Evolutionary conservation across 2,888 invertebrate species (phyloP).

Genomic region (Zaprionus bogoriensis): DNA sequence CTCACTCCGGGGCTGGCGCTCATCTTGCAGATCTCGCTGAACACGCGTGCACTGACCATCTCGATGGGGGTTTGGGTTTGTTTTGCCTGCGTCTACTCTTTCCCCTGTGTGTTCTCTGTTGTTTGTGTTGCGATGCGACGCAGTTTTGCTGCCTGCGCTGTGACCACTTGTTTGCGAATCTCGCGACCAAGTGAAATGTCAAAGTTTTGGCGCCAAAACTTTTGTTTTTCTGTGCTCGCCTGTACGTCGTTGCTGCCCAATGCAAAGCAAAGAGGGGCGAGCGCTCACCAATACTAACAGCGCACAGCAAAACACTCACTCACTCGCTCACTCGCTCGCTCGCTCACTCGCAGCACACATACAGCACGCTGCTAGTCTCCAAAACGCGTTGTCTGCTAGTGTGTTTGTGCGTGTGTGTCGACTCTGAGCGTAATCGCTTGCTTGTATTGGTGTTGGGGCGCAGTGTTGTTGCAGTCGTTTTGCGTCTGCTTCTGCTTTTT

Average conservation of each 20-base stretch:
- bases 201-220: constrained; percentile 80
- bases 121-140: constrained; percentile 46
- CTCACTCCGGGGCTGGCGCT: constrained; percentile 67
- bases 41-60: constrained; percentile 78
- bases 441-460: constrained; percentile 24
- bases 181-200: constrained; percentile 61
- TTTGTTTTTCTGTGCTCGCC: constrained; percentile 58
- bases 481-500: constrained; percentile 35
- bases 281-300: constrained; percentile 23
- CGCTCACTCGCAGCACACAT: constrained; percentile 6
- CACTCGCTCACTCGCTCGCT: constrained; percentile 7
- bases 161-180: constrained; percentile 64
- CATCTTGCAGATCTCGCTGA: constrained; percentile 79
- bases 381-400: constrained; percentile 34
- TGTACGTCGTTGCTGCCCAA: constrained; percentile 41
- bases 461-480: constrained; percentile 38
- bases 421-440: constrained; percentile 32
- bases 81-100: too few relatives aligned
- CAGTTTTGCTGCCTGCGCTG: constrained; percentile 52
- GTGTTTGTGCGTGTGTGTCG: constrained; percentile 17
- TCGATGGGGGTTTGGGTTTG: constrained; percentile 14
- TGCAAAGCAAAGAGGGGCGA: constrained; percentile 42
- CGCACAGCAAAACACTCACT: neutral
- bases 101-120: constrained; percentile 29
- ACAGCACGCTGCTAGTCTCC: constrained; percentile 50